Evolutionary conservation across 2,113 vertebrate species (phyloP).

Genomic region (Osmerus mordax): DNA sequence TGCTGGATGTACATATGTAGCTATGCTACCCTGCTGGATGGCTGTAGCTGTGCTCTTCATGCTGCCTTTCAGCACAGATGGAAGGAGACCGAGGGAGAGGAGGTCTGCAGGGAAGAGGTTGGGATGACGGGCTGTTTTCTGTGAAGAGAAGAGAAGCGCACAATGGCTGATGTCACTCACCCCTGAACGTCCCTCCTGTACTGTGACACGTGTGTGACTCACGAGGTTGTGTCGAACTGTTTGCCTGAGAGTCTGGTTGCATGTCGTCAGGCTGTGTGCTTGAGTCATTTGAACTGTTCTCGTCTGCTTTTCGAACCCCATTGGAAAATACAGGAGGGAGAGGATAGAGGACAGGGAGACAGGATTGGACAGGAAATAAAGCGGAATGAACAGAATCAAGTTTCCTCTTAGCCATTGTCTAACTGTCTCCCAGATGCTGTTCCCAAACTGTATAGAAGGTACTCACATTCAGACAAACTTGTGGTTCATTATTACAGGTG

Average conservation of each 20-base stretch:
- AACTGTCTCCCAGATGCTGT: too few relatives aligned
- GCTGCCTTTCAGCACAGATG: background rate
- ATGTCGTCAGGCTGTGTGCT: background rate
- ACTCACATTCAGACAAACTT: too few relatives aligned
- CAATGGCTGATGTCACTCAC: constrained; percentile 34
- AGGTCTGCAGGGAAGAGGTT: constrained; percentile 2
- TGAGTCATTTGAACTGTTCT: too few relatives aligned
- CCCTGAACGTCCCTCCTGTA: constrained; percentile 1
- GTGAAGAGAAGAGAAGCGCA: constrained; percentile 25
- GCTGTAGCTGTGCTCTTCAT: too few relatives aligned
- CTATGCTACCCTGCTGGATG: too few relatives aligned
- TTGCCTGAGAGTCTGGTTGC: background rate
- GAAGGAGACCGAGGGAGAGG: background rate
- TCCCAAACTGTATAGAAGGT: too few relatives aligned
- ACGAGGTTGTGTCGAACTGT: background rate
- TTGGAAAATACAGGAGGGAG: background rate
- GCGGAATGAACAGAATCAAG: too few relatives aligned
- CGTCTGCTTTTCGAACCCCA: too few relatives aligned
- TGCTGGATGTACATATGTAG: too few relatives aligned
- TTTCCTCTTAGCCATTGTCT: too few relatives aligned
- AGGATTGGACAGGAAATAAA: background rate
- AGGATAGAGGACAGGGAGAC: too few relatives aligned
- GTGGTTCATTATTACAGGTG: too few relatives aligned
- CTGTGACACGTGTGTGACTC: constrained; percentile 13
- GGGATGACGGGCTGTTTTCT: constrained; percentile 8